Conservation (phyloP, 1,140 invertebrate species). For the Chironomus tepperi region DNA sequence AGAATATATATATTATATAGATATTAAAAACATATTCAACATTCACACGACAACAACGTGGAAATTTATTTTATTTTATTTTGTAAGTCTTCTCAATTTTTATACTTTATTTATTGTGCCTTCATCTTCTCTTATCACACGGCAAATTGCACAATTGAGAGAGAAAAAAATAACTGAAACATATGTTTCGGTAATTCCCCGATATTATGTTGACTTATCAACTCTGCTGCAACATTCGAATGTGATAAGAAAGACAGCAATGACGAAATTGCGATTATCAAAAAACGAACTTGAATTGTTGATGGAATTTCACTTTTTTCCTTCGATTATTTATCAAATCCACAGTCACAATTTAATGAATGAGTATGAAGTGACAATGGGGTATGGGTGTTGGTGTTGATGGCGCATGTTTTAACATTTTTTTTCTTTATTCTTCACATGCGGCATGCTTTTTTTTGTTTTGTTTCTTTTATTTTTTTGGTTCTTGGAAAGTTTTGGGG, state of each 20-base stretch:
- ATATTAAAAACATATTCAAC: not conserved
- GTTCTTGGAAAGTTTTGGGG: too few species aligned
- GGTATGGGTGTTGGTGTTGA: too few species aligned
- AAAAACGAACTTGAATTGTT: not conserved
- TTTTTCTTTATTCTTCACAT: too few species aligned
- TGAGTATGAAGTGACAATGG: too few species aligned
- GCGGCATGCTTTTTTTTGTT: too few species aligned
- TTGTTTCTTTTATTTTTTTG: too few species aligned
- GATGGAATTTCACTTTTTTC: not conserved
- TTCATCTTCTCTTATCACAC: not conserved
- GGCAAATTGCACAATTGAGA: not conserved
- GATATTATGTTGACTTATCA: too few species aligned
- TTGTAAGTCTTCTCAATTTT: not conserved
- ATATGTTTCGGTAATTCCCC: not conserved
- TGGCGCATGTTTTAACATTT: too few species aligned
- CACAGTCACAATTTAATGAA: not conserved
- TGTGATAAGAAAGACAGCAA: too few species aligned
- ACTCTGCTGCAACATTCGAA: too few species aligned
- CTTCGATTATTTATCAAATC: not conserved
- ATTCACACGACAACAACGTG: not conserved
- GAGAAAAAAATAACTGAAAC: not conserved
- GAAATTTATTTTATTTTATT: not conserved
- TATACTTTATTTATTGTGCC: not conserved
- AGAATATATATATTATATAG: not conserved
- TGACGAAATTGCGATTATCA: too few species aligned